A percentile compares a stretch with the other conserved stretches of the same genome.
Evolutionary conservation across 1,140 invertebrate species (phyloP).

Genomic region (Bombyx mandarina): DNA sequence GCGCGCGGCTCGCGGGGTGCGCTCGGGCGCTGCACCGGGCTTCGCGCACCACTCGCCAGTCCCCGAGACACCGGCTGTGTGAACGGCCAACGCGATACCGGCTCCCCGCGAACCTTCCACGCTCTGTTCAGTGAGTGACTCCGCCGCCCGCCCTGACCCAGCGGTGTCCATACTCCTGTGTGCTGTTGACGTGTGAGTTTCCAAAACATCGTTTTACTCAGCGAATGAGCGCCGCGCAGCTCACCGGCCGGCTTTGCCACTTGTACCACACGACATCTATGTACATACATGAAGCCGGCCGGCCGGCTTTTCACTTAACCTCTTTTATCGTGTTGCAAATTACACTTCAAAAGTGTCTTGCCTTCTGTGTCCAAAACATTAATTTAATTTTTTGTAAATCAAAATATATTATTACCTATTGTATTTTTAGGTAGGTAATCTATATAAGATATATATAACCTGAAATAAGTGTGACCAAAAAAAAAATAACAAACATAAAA

Average conservation of each 20-base stretch:
- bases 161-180: slow-evolving; percentile 30
- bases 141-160: slow-evolving; percentile 29
- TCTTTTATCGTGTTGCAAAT: neutral
- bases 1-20: slow-evolving; percentile 42
- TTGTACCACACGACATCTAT: neutral
- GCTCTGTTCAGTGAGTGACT: slow-evolving; percentile 26
- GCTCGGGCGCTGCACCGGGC: slow-evolving; percentile 41
- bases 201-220: slow-evolving; percentile 15
- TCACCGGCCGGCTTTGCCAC: slow-evolving; percentile 19
- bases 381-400: too few species aligned
- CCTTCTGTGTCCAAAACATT: too few species aligned
- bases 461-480: too few species aligned
- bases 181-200: slow-evolving; percentile 53
- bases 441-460: too few species aligned
- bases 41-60: slow-evolving; percentile 45
- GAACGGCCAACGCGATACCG: slow-evolving; percentile 53
- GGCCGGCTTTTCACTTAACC: slow-evolving; percentile 20
- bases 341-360: too few species aligned
- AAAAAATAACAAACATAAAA: too few species aligned
- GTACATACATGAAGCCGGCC: slow-evolving; percentile 29
- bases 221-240: slow-evolving; percentile 13
- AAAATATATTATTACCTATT: too few species aligned
- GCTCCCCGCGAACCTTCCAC: slow-evolving; percentile 19
- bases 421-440: too few species aligned
- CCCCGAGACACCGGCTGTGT: slow-evolving; percentile 62